Evolutionary conservation across 2,113 vertebrate genomes (phyloP).

Genomic region (Microtus montanus): DNA sequence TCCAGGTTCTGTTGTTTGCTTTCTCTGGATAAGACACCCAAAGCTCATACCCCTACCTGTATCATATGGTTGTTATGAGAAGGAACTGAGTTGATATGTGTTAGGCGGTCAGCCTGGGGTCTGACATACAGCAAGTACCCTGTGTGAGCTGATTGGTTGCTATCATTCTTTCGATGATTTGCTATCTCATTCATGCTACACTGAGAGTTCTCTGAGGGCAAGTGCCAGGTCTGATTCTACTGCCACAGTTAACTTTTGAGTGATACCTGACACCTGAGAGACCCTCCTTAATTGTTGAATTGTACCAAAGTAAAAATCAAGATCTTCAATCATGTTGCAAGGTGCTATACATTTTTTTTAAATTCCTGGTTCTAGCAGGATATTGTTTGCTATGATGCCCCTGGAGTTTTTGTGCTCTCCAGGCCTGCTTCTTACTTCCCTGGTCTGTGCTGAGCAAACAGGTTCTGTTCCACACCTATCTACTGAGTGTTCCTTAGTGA

Average conservation of each 20-base stretch:
- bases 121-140: neutral
- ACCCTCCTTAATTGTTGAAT: neutral
- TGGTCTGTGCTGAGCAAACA: constrained; percentile 10
- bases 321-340: constrained; percentile 28
- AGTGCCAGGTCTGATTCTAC: neutral
- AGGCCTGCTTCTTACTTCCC: neutral
- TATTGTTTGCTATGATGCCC: constrained; percentile 33
- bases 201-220: neutral
- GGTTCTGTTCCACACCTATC: neutral
- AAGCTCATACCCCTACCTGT: neutral
- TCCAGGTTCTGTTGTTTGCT: constrained; percentile 21
- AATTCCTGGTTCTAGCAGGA: constrained; percentile 21
- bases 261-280: neutral
- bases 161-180: neutral
- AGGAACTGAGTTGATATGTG: constrained; percentile 3
- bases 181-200: neutral
- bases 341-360: neutral
- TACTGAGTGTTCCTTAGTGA: neutral
- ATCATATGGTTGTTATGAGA: constrained; percentile 20
- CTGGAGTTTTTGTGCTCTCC: neutral
- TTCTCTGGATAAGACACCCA: constrained; percentile 13
- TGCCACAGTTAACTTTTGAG: neutral
- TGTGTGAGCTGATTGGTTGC: neutral
- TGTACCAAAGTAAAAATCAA: constrained; percentile 11
- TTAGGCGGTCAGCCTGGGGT: neutral